A percentile compares a stretch with the other conserved stretches of the same genome.
These are phyloP conservation scores for Epinephelus malabaricus DNA, from an alignment of 2,797 vertebrate genomes.

Conservation along the genomic window DNA sequence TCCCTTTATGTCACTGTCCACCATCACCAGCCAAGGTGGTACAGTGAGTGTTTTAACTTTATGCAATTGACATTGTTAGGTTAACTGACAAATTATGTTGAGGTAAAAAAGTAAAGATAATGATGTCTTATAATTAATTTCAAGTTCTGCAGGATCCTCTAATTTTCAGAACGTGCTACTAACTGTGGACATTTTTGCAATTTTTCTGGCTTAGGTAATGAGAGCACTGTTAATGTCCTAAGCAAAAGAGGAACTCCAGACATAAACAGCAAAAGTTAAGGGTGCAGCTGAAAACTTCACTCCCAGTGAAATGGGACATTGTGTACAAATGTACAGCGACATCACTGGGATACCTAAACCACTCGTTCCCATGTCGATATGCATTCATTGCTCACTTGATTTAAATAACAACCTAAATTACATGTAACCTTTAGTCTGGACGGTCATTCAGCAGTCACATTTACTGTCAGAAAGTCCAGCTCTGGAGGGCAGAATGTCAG, in stretches of 20 bases:
- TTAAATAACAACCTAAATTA: background rate
- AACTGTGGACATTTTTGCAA: background rate
- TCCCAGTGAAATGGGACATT: slow-evolving; percentile 5
- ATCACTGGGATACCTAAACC: background rate
- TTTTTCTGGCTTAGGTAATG: background rate
- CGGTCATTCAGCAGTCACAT: slow-evolving; percentile 29
- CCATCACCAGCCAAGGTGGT: too few relatives aligned
- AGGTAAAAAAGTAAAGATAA: background rate
- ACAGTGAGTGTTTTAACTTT: too few relatives aligned
- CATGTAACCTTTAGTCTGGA: background rate
- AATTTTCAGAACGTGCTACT: background rate
- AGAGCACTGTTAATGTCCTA: background rate
- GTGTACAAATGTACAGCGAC: background rate
- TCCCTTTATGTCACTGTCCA: too few relatives aligned
- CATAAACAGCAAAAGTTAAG: background rate
- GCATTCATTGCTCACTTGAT: background rate
- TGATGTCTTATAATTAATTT: too few relatives aligned
- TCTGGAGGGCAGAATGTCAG: slow-evolving; percentile 70
- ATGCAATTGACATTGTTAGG: background rate
- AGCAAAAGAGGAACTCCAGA: background rate
- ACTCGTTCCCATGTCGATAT: fast-evolving
- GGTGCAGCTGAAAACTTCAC: background rate
- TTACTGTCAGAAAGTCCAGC: background rate
- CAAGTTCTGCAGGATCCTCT: background rate
- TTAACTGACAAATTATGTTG: background rate